Conservation (phyloP, 2,797 vertebrate genomes). For the Enteromius thamalakanensis region DNA sequence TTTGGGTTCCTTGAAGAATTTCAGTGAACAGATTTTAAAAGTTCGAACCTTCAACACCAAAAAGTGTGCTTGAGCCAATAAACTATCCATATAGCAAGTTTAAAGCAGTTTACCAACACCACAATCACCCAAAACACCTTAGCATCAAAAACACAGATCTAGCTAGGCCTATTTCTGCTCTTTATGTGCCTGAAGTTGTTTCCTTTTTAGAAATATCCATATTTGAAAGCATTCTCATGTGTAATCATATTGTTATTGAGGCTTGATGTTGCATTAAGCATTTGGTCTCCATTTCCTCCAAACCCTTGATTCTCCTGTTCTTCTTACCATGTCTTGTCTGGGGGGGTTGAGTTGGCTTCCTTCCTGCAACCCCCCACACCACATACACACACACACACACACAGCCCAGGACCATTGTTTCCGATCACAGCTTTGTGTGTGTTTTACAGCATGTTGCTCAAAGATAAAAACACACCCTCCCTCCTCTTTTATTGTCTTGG, state of each 20-base stretch:
- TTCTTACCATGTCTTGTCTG: constrained; percentile 42
- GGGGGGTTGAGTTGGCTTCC: constrained; percentile 76
- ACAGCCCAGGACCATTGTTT: constrained; percentile 76
- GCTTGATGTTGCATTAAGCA: constrained; percentile 10
- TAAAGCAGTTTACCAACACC: background rate
- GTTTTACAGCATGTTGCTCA: constrained; percentile 80
- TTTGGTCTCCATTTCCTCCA: constrained; percentile 50
- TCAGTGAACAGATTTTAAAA: background rate
- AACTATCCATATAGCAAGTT: too few relatives aligned
- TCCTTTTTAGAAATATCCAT: background rate
- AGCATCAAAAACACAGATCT: background rate
- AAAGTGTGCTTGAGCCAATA: background rate
- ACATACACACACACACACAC: constrained; percentile 66
- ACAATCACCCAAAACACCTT: background rate
- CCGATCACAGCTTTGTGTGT: constrained; percentile 76
- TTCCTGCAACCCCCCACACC: constrained; percentile 71
- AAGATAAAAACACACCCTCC: constrained; percentile 78
- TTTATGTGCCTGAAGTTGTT: background rate
- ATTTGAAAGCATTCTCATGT: background rate
- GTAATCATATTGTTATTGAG: constrained; percentile 1
- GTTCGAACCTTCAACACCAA: background rate
- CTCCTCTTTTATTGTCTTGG: constrained; percentile 80
- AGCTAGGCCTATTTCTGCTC: background rate
- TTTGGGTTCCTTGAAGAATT: background rate
- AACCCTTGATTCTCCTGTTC: constrained; percentile 48